Percentiles rank a stretch among this genome's conserved stretches.
phyloP scores from a whole-genome alignment of 1,140 invertebrate species.

The Trichoplusia ni region DNA sequence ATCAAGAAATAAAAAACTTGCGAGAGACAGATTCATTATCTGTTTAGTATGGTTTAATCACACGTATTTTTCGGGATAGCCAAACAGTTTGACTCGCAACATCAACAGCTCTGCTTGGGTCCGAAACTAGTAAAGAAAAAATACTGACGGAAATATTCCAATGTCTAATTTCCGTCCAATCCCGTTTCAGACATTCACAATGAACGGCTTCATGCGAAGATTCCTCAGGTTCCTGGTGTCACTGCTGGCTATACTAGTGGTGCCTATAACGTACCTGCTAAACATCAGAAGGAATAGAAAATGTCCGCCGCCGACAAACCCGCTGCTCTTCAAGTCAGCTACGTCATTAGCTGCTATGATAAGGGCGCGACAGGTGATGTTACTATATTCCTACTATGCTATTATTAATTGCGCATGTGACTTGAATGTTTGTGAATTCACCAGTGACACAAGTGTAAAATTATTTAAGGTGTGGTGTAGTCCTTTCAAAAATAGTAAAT shows the following conservation, averaged over 20 bases:
- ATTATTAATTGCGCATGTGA: no score
- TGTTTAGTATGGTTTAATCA: no score
- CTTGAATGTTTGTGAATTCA: background rate
- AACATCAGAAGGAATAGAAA: slow-evolving; percentile 75
- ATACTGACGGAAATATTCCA: background rate
- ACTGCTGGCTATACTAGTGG: slow-evolving; percentile 62
- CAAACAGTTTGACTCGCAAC: no score
- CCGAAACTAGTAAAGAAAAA: no score
- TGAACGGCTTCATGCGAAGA: slow-evolving; percentile 68
- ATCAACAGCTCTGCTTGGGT: no score
- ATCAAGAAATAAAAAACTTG: no score
- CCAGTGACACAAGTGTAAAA: no score
- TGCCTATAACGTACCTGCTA: slow-evolving; percentile 70
- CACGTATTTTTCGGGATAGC: no score
- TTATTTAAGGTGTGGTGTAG: no score
- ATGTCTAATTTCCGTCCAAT: slow-evolving; percentile 44
- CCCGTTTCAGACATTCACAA: slow-evolving; percentile 70
- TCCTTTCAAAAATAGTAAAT: no score
- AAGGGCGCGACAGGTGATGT: slow-evolving; percentile 82
- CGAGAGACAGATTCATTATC: no score
- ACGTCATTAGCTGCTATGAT: slow-evolving; percentile 83
- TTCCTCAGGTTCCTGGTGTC: slow-evolving; percentile 71
- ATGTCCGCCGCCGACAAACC: slow-evolving; percentile 83
- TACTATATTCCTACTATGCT: background rate
- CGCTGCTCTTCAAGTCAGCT: slow-evolving; percentile 83